Evolutionary conservation across 2,113 vertebrate species (phyloP).

Genomic region (Amazona guildingii): DNA sequence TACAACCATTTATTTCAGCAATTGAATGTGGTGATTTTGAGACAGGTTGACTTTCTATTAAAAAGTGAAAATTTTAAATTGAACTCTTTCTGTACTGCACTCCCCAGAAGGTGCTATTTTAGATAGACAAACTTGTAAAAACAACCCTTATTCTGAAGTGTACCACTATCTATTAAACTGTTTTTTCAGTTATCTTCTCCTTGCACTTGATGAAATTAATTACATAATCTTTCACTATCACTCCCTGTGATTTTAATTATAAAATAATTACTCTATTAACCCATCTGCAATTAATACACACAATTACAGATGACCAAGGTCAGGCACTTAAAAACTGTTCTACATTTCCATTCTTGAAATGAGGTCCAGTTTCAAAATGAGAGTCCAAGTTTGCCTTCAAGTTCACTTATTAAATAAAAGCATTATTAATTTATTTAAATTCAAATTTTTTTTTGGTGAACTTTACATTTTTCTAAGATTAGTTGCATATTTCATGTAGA

Average conservation of each 20-base stretch:
- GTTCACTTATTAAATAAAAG: background rate
- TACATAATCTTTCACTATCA: background rate
- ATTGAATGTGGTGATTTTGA: constrained; percentile 36
- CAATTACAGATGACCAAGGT: background rate
- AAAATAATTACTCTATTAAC: background rate
- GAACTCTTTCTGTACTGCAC: background rate
- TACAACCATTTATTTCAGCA: constrained; percentile 49
- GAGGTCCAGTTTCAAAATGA: background rate
- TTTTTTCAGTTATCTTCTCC: background rate
- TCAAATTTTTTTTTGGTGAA: background rate
- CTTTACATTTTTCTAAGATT: background rate
- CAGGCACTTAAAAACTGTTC: background rate
- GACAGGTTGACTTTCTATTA: constrained; percentile 13
- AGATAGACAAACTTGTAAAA: background rate
- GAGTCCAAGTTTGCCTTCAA: background rate
- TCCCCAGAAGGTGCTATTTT: constrained; percentile 14
- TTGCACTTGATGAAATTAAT: constrained; percentile 6
- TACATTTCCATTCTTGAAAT: background rate
- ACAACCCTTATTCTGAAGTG: background rate
- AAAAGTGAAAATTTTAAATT: constrained; percentile 10
- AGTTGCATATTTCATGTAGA: background rate
- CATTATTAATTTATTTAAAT: background rate
- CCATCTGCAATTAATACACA: background rate
- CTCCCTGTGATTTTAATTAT: constrained; percentile 7
- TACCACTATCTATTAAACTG: background rate